Conservation (phyloP, 2,113 vertebrate species). For the Tetraodon nigroviridis region DNA sequence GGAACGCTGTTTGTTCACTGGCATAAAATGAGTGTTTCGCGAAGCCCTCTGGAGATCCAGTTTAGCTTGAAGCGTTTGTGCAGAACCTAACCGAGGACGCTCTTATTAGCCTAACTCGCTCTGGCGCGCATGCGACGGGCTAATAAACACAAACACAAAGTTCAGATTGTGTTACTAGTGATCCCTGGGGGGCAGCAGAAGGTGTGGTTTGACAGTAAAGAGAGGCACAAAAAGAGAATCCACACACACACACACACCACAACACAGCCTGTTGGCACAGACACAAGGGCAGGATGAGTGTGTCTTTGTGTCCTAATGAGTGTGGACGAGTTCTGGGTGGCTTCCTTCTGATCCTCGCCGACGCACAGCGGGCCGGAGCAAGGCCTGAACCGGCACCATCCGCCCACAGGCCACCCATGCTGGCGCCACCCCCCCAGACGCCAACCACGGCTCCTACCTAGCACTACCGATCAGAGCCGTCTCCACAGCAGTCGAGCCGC, state of each 20-base stretch:
- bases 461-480: conserved; percentile 31
- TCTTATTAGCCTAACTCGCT: conserved; percentile 1
- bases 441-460: conserved; percentile 30
- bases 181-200: conserved; percentile 1
- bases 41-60: conserved; percentile 2
- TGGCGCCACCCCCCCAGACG: conserved; percentile 22
- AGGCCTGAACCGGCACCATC: conserved; percentile 42
- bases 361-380: conserved; percentile 29
- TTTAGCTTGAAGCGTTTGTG: conserved; percentile 10
- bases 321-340: conserved; percentile 45
- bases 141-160: conserved; percentile 25
- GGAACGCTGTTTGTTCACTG: not conserved
- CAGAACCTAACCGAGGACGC: not conserved
- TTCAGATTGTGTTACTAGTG: conserved; percentile 17
- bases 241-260: not conserved
- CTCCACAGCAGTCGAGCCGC: not conserved
- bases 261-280: conserved; percentile 18
- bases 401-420: conserved; percentile 33
- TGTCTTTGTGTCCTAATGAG: conserved; percentile 45
- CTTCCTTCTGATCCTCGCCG: conserved; percentile 40
- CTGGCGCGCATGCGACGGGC: not conserved
- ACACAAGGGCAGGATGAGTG: conserved; percentile 24
- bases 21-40: conserved; percentile 13
- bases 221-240: conserved; percentile 7
- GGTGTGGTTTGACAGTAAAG: conserved; percentile 6